Conservation (phyloP, 2,113 vertebrate species). For the Egretta garzetta region DNA sequence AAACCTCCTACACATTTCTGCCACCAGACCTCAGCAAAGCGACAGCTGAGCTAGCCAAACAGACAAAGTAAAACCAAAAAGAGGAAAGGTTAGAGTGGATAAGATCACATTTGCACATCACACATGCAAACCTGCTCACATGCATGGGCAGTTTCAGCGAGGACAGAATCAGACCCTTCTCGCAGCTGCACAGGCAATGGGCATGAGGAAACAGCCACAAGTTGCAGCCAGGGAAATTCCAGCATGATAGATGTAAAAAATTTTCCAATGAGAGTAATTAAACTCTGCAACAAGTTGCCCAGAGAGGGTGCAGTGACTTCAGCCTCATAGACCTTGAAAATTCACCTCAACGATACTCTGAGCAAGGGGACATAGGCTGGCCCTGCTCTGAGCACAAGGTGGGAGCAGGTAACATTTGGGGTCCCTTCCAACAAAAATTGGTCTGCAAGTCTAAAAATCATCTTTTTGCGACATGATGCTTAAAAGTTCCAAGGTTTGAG, state of each 20-base stretch:
- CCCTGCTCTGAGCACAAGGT: not conserved
- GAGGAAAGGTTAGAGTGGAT: not conserved
- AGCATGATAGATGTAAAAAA: not conserved
- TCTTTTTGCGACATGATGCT: not conserved
- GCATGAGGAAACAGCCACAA: not conserved
- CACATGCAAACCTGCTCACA: rapidly evolving
- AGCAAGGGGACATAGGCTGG: not conserved
- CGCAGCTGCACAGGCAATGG: rapidly evolving
- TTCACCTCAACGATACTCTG: not conserved
- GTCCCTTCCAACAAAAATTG: not conserved
- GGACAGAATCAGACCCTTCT: not conserved
- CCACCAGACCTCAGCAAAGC: not conserved
- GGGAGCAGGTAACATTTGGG: not conserved
- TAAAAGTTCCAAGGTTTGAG: not conserved
- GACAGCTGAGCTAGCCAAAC: not conserved
- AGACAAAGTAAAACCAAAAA: not conserved
- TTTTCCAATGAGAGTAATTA: not conserved
- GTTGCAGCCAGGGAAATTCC: not conserved
- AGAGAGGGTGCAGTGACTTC: not conserved
- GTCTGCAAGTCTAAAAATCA: not conserved
- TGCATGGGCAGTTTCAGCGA: rapidly evolving
- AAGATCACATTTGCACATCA: not conserved
- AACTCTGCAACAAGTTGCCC: not conserved
- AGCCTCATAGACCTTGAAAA: not conserved
- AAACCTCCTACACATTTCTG: not conserved